A percentile compares a stretch with the other conserved stretches of the same genome.
These are phyloP conservation scores for Scomber scombrus DNA, from an alignment of 2,113 vertebrate genomes.

Conservation along the genomic window DNA sequence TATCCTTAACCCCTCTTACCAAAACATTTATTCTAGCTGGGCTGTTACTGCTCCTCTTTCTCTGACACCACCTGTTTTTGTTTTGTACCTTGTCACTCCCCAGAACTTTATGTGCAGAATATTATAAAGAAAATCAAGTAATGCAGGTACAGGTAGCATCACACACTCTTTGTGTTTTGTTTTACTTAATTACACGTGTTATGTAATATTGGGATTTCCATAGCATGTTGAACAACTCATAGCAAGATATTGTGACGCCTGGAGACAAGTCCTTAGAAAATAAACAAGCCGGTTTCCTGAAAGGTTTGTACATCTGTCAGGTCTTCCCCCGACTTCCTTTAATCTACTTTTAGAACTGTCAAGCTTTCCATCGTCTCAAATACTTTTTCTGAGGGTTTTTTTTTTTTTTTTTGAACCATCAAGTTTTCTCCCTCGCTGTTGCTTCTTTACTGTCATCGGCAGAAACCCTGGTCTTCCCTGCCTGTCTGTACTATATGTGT, in stretches of 20 bases:
- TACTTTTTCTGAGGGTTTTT: slow-evolving; percentile 38
- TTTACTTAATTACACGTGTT: slow-evolving; percentile 50
- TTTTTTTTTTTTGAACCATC: slow-evolving; percentile 32
- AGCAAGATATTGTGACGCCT: slow-evolving; percentile 58
- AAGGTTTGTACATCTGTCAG: slow-evolving; percentile 55
- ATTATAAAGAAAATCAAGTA: slow-evolving; percentile 6
- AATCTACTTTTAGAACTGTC: slow-evolving; percentile 56
- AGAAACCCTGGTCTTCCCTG: slow-evolving; percentile 47
- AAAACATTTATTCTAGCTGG: slow-evolving; percentile 48
- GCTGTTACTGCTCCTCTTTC: background rate
- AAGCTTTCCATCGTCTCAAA: slow-evolving; percentile 47
- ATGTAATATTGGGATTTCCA: slow-evolving; percentile 63
- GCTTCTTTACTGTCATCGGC: slow-evolving; percentile 44
- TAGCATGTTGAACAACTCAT: slow-evolving; percentile 48
- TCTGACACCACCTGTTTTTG: slow-evolving; percentile 43
- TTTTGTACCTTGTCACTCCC: slow-evolving; percentile 24
- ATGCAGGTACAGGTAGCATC: slow-evolving; percentile 2
- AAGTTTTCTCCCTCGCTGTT: slow-evolving; percentile 4
- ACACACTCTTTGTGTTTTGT: background rate
- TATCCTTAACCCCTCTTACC: slow-evolving; percentile 38
- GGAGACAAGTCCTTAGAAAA: slow-evolving; percentile 54
- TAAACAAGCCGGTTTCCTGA: slow-evolving; percentile 65
- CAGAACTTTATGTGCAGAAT: slow-evolving; percentile 3
- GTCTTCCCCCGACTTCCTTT: slow-evolving; percentile 61
- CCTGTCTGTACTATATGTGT: slow-evolving; percentile 10